A percentile compares a stretch with the other conserved stretches of the same genome.
These are phyloP conservation scores for Laupala kohalensis DNA, from an alignment of 1,140 invertebrate genomes.

Conservation along the genomic window DNA sequence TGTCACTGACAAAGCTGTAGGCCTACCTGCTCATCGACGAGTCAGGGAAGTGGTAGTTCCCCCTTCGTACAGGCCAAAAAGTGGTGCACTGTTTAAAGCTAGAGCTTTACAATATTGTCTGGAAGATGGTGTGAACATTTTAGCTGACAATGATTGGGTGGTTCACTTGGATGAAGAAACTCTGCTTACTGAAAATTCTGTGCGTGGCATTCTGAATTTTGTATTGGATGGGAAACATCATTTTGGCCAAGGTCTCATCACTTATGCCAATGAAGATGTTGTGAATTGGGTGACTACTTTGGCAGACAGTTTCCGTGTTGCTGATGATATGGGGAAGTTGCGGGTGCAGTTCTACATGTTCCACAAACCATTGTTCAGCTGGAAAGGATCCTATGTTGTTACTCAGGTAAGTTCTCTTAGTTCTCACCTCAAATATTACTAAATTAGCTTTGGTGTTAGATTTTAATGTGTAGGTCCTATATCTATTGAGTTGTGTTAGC, in stretches of 20 bases:
- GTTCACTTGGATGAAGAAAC: slow-evolving; percentile 98
- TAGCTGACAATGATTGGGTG: slow-evolving; percentile 88
- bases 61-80: slow-evolving; percentile 68
- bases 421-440: too few relatives aligned
- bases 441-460: too few relatives aligned
- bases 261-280: slow-evolving; percentile 92
- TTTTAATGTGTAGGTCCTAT: too few relatives aligned
- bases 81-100: slow-evolving; percentile 88
- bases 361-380: slow-evolving; percentile 90
- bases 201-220: slow-evolving; percentile 89
- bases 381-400: slow-evolving; percentile 94
- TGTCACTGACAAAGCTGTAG: slow-evolving; percentile 82
- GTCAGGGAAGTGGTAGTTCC: slow-evolving; percentile 78
- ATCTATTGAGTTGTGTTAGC: too few relatives aligned
- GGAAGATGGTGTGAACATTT: slow-evolving; percentile 77
- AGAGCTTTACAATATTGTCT: slow-evolving; percentile 91
- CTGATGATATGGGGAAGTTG: slow-evolving; percentile 93
- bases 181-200: slow-evolving; percentile 80
- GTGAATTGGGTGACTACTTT: slow-evolving; percentile 95
- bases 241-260: slow-evolving; percentile 95
- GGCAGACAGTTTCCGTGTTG: slow-evolving; percentile 90
- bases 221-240: slow-evolving; percentile 86
- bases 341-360: slow-evolving; percentile 86
- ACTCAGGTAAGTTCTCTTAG: slow-evolving; percentile 62
- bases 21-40: slow-evolving; percentile 55